Evolutionary conservation across 2,113 vertebrate species (phyloP), one percentile per base, ranked within the genome.

Genomic region (Dunckerocampus dactyliophorus): DNA sequence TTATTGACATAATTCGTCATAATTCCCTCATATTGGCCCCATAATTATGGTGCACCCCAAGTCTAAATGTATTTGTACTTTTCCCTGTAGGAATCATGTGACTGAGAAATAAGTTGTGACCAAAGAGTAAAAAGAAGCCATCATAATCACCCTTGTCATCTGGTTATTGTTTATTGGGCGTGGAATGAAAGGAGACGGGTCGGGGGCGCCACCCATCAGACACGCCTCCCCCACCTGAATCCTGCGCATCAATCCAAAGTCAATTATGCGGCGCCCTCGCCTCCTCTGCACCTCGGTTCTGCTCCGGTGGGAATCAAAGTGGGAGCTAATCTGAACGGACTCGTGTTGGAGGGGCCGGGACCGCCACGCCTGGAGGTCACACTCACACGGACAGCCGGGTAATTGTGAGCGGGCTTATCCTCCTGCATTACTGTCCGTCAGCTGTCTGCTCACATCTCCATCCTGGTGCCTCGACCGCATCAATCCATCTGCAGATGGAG

Each of bases 241-340:
- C 47, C 55, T 69, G 50, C 37, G 28, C 77, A 55, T 67, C 63
- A 60, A 31, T 69, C 68, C 65, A 79, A 64, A 75, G 74, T 71
- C 74, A 82, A 73, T 82, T 74, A 81, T 69, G 63, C 61, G 50
- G 54, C 65, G 62, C 28, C 48, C 71, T 71, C 47, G 22, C 70
- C 67, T 71, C 71, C 47, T 75, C 64, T 54, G 68, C 72, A 64
- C 54, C 42, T 49, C 28, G 37, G 51, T 56, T 75, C 64, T 54
- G 68, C 72, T 64, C 54, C 42, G 62, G 62, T 54, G 58, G 64
- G 54, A 78, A 72, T 77, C 71, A 77, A 74, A 79, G 75, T 64
- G 59, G 59, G 71, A 66, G 65, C 50, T 81, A 76, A 79, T 79
- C 63, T 71, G 69, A 79, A 45, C 24, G 66, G 77, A 80, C 75